phyloP scores from a whole-genome alignment of 2,888 invertebrate genomes.

The Drosophila monieri region DNA sequence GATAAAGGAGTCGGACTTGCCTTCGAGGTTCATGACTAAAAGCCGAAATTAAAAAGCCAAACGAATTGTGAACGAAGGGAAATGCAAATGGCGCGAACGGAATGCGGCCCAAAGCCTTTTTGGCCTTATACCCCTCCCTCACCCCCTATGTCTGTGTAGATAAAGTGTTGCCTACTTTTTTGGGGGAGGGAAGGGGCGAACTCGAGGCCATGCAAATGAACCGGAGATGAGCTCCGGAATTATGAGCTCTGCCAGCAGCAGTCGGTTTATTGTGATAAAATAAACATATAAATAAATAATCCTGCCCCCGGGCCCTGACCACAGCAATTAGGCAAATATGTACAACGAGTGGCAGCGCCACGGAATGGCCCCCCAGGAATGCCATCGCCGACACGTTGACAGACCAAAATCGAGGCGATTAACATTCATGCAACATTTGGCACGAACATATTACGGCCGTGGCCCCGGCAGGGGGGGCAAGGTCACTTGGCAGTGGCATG shows the following conservation, averaged over 20 bases:
- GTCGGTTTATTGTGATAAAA: conserved; percentile 39
- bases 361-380: background rate
- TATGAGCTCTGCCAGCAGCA: conserved; percentile 29
- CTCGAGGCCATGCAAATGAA: conserved; percentile 50
- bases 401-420: conserved; percentile 21
- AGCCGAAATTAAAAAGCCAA: conserved; percentile 32
- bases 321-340: conserved; percentile 65
- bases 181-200: conserved; percentile 1
- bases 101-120: conserved; percentile 45
- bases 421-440: conserved; percentile 46
- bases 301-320: conserved; percentile 49
- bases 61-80: conserved; percentile 18
- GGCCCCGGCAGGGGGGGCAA: background rate
- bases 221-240: conserved; percentile 56
- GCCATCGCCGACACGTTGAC: conserved; percentile 18
- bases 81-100: conserved; percentile 57
- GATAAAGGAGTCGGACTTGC: conserved; percentile 2
- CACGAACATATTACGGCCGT: conserved; percentile 12
- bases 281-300: conserved; percentile 68
- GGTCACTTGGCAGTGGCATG: background rate
- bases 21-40: conserved; percentile 11
- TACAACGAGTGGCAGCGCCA: background rate
- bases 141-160: conserved; percentile 40
- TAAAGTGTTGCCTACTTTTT: conserved; percentile 61
- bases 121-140: background rate